Base-by-base conservation (phyloP, 1,140 invertebrate genomes). In the Piezodorus guildinii region DNA sequence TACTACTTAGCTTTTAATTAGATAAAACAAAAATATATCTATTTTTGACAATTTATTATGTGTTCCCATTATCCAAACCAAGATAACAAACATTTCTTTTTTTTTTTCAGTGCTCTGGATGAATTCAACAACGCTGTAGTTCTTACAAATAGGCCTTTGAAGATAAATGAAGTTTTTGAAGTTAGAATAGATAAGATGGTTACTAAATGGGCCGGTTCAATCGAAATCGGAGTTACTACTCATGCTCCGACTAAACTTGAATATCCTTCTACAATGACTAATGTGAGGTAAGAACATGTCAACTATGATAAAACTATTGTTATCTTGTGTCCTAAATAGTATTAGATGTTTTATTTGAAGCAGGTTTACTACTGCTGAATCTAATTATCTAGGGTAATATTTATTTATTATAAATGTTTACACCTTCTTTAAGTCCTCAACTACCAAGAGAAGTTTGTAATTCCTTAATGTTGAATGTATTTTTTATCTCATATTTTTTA, bases 71-170 rank as follows among this genome's bases (percentile, higher is more conserved):
- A 8, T 4, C 27, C 27, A 30, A 4, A 30, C 3, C 27, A 30
- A 30, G 27, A 30, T 30, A 8, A 30, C 8, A 8, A 30, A 30
- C 8, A 30, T 30, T 30, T n/a, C 1, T 27, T 56, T 56, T 15
- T 34, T n/a, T 62, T 45, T 51, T 60, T 68, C 25, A 92, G 89
- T 76, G 91, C 91, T 66, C 80, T 87, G 65, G 91, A 95, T 75
- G 91, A 94, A 77, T 96, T 96, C 73, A 95, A 96, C 75, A 94
- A 96, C 75, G 94, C 91, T 5, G 91, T 97, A n/a, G 92, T 96
- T 17, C 78, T 96, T 51, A 96, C 93, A 0, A 85, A 86, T 56
- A 79, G 94, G 43, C 85, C 85, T 0, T 74, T 97, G 44, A 85
- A 85, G 69, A 81, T 85, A 1, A 89, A 90, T 70, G 94, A 96